Conservation (phyloP, 1,140 invertebrate species). For the Chymomyza costata region DNA sequence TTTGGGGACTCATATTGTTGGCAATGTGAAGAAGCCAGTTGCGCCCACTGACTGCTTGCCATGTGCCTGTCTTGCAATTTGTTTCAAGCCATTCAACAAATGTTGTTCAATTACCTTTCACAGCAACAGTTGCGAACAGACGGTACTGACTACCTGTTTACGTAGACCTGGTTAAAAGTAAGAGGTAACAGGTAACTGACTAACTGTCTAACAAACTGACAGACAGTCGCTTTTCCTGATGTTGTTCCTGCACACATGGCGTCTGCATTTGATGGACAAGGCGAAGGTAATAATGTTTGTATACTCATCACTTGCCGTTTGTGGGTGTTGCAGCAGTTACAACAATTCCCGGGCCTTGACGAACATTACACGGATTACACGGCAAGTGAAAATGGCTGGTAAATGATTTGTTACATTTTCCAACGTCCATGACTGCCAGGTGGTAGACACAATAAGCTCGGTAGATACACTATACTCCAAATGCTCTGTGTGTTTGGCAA, state of each 20-base stretch:
- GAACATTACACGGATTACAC: constrained; percentile 14
- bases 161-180: neutral
- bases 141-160: neutral
- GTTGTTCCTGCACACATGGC: constrained; percentile 33
- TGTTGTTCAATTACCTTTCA: constrained; percentile 67
- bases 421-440: neutral
- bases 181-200: too few species aligned
- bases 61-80: constrained; percentile 34
- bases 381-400: constrained; percentile 14
- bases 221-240: constrained; percentile 1
- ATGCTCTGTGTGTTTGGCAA: neutral
- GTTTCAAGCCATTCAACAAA: constrained; percentile 66
- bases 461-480: constrained; percentile 4
- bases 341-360: too few species aligned
- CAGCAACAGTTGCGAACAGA: constrained; percentile 22
- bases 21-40: neutral
- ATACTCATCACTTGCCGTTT: constrained; percentile 3
- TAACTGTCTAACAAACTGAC: neutral
- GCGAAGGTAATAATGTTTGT: constrained; percentile 40
- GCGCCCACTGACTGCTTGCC: neutral
- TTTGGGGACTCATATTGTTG: too few species aligned
- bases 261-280: constrained; percentile 49
- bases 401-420: constrained; percentile 47
- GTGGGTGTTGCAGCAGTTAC: neutral
- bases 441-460: too few species aligned